Evolutionary conservation across 2,113 vertebrate species (phyloP).

Genomic region (Illadopsis cleaveri): DNA sequence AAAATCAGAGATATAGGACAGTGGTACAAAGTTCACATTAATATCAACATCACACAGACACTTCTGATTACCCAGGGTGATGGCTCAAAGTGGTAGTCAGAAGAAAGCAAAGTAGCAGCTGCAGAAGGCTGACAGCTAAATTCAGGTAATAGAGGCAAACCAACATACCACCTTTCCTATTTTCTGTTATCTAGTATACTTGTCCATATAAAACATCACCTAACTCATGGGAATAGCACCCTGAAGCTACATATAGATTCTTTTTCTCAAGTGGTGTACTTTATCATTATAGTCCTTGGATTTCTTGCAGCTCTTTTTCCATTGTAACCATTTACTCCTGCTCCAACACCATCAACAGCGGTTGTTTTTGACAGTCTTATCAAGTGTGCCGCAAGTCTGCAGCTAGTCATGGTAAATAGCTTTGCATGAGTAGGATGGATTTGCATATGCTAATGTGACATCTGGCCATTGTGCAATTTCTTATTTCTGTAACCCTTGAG

Average conservation of each 20-base stretch:
- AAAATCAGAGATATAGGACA: not conserved
- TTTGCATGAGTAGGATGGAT: slow-evolving; percentile 50
- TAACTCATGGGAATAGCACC: too few species aligned
- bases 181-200: not conserved
- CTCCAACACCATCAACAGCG: not conserved
- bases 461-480: slow-evolving; percentile 61
- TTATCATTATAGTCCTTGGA: not conserved
- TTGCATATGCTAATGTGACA: slow-evolving; percentile 69
- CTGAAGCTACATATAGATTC: accelerated
- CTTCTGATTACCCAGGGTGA: not conserved
- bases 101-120: not conserved
- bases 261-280: not conserved
- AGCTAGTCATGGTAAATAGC: slow-evolving; percentile 61
- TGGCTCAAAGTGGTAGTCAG: not conserved
- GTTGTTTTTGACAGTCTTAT: slow-evolving; percentile 53
- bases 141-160: not conserved
- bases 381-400: slow-evolving; percentile 13
- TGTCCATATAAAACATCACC: not conserved
- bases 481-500: slow-evolving; percentile 57
- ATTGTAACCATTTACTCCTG: not conserved
- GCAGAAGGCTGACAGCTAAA: not conserved
- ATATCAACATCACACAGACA: not conserved
- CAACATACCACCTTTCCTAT: accelerated
- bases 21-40: not conserved
- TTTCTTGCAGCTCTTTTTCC: not conserved